These are phyloP conservation scores for Campoletis sonorensis DNA, from an alignment of 1,140 invertebrate species.

Conservation along the genomic window DNA sequence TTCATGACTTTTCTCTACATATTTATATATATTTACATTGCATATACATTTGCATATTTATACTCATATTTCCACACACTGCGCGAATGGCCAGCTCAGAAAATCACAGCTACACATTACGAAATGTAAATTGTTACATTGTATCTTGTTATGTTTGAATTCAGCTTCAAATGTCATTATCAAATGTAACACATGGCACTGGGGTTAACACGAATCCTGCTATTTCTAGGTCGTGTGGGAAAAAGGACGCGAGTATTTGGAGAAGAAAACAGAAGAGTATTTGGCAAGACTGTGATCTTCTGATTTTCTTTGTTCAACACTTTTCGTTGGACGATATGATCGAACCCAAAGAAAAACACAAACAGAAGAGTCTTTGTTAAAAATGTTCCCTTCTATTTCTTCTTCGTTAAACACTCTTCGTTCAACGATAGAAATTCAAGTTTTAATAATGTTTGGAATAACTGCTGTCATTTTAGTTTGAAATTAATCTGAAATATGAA, in stretches of 20 bases:
- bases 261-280: too few relatives aligned
- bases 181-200: neutral
- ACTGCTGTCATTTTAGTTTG: too few relatives aligned
- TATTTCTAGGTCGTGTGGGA: neutral
- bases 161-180: neutral
- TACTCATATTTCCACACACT: neutral
- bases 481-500: too few relatives aligned
- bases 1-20: neutral
- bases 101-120: slow-evolving; percentile 3
- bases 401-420: too few relatives aligned
- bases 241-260: neutral
- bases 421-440: too few relatives aligned
- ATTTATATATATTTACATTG: neutral
- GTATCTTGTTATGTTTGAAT: neutral
- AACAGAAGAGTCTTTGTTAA: too few relatives aligned
- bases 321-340: too few relatives aligned
- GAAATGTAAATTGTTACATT: neutral
- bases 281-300: too few relatives aligned
- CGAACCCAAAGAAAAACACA: too few relatives aligned
- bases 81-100: neutral
- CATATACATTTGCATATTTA: neutral
- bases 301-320: too few relatives aligned
- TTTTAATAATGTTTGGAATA: too few relatives aligned
- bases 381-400: too few relatives aligned
- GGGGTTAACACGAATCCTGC: neutral